phyloP scores from a whole-genome alignment of 2,797 vertebrate species.

The Apodemus agrarius region DNA sequence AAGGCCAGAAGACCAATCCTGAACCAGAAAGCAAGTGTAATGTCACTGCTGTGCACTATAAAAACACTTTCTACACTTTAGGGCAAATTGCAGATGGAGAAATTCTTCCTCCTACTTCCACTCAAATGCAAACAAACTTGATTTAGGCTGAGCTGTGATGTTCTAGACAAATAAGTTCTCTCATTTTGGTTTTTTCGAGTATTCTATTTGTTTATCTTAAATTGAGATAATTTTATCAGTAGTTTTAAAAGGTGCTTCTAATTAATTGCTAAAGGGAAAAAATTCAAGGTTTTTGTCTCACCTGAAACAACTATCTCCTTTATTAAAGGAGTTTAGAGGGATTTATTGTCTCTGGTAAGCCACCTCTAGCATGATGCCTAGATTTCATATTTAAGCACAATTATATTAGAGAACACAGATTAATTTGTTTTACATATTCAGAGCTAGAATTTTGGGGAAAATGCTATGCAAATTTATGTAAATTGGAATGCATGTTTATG shows the following conservation, averaged over 20 bases:
- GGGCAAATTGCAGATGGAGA: neutral
- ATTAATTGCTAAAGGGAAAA: slow-evolving; percentile 55
- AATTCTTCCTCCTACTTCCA: neutral
- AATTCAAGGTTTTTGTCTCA: slow-evolving; percentile 11
- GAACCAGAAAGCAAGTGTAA: slow-evolving; percentile 50
- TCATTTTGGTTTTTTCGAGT: slow-evolving; percentile 20
- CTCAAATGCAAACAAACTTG: slow-evolving; percentile 1
- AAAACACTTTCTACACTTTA: neutral
- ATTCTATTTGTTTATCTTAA: slow-evolving; percentile 36
- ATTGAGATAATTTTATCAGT: neutral
- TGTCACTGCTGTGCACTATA: neutral
- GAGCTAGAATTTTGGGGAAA: slow-evolving; percentile 77
- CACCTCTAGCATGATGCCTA: slow-evolving; percentile 40
- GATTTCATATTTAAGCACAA: slow-evolving; percentile 76
- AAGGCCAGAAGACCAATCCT: slow-evolving; percentile 15
- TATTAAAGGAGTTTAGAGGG: slow-evolving; percentile 30
- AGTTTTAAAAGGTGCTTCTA: slow-evolving; percentile 5
- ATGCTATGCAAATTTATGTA: slow-evolving; percentile 83
- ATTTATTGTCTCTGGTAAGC: slow-evolving; percentile 52
- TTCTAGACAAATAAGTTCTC: neutral
- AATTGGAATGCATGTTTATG: slow-evolving; percentile 83
- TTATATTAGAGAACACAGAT: slow-evolving; percentile 80
- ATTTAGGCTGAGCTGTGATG: neutral
- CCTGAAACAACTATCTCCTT: neutral
- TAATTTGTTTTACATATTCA: slow-evolving; percentile 83